These are phyloP conservation scores for Cyclophora albipunctata DNA, from an alignment of 2,888 invertebrate species.

Conservation along the genomic window DNA sequence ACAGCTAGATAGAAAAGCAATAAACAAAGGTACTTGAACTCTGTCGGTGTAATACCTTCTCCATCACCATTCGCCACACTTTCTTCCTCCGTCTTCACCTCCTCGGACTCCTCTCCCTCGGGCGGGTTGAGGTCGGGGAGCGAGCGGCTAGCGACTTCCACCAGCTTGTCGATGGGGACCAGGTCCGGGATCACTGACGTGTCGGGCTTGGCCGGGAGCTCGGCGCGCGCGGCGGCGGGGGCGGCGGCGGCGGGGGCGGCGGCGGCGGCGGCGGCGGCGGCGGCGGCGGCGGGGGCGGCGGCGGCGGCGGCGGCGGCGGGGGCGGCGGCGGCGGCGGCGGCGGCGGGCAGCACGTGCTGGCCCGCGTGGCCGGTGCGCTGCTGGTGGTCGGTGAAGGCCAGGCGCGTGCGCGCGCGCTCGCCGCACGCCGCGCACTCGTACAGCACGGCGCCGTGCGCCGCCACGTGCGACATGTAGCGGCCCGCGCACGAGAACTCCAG, in stretches of 20 bases:
- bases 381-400: slow-evolving; percentile 75
- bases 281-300: no score
- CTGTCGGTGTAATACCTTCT: no score
- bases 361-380: slow-evolving; percentile 70
- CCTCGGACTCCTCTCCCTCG: slow-evolving; percentile 5
- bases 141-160: slow-evolving; percentile 7
- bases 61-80: no score
- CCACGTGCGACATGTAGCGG: slow-evolving; percentile 74
- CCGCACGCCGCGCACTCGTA: slow-evolving; percentile 76
- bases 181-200: no score
- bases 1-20: no score
- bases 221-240: no score
- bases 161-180: not conserved
- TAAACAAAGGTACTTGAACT: no score
- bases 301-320: no score
- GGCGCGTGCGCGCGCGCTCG: slow-evolving; percentile 60
- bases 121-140: slow-evolving; percentile 25
- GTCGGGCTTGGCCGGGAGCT: no score
- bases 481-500: slow-evolving; percentile 59
- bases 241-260: no score
- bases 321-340: no score
- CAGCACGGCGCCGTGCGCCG: slow-evolving; percentile 76
- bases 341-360: slow-evolving; percentile 35
- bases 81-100: slow-evolving; percentile 8
- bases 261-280: no score